Percentiles rank a stretch among this genome's conserved stretches.
Evolutionary conservation across 2,797 vertebrate species (phyloP).

Genomic region (Clangula hyemalis): DNA sequence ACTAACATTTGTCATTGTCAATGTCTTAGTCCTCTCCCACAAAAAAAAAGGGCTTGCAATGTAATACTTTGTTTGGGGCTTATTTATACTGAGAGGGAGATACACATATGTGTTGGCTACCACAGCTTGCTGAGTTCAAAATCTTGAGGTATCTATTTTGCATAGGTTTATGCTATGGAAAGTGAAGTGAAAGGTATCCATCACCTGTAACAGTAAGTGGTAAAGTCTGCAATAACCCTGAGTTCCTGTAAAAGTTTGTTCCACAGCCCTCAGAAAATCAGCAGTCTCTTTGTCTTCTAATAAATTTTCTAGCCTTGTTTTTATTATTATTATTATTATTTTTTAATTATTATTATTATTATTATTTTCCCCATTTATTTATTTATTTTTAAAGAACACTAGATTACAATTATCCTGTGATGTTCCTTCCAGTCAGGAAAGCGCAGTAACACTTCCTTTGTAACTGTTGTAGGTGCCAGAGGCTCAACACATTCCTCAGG

Average conservation of each 20-base stretch:
- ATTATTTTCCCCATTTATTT: not conserved
- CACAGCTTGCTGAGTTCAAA: not conserved
- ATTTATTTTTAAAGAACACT: not conserved
- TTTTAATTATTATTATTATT: too few species aligned
- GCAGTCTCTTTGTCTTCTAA: not conserved
- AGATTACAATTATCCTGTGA: not conserved
- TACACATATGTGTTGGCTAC: not conserved
- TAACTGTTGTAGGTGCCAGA: conserved; percentile 25
- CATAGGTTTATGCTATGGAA: not conserved
- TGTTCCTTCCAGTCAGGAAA: not conserved
- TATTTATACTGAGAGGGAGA: not conserved
- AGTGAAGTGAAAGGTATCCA: not conserved
- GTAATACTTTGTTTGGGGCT: not conserved
- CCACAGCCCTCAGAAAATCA: not conserved
- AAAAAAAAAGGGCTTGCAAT: not conserved
- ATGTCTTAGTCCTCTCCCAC: not conserved
- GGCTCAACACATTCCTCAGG: conserved; percentile 49
- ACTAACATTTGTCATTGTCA: not conserved
- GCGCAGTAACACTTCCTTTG: not conserved
- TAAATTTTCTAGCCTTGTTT: not conserved
- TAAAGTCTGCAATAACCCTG: not conserved
- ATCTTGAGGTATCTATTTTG: not conserved
- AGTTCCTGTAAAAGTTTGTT: not conserved
- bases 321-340: too few species aligned
- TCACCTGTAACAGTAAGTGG: not conserved